These are phyloP conservation scores for Phrixothrix hirtus DNA, from an alignment of 2,888 invertebrate species.

Conservation along the genomic window DNA sequence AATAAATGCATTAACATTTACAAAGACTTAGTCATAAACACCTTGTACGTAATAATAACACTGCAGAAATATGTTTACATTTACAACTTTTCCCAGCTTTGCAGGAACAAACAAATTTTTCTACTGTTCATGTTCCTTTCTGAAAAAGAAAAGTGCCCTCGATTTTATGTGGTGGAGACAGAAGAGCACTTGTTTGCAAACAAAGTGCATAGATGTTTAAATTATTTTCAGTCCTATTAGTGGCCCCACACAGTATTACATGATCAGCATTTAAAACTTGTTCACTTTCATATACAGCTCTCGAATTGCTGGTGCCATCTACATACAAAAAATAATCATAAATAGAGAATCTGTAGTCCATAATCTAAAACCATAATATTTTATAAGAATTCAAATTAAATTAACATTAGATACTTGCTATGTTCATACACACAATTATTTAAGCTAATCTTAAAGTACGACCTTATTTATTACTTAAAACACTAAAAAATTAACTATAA, in stretches of 20 bases:
- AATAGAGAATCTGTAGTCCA: neutral
- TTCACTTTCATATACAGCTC: slow-evolving; percentile 12
- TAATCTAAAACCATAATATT: too few relatives aligned
- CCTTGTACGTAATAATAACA: slow-evolving; percentile 4
- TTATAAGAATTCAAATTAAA: too few relatives aligned
- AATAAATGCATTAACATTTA: too few relatives aligned
- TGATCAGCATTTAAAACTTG: slow-evolving; percentile 11
- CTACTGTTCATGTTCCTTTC: neutral
- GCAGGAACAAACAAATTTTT: slow-evolving; percentile 4
- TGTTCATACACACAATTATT: too few relatives aligned
- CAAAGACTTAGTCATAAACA: neutral
- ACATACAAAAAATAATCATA: slow-evolving; percentile 1
- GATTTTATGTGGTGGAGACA: slow-evolving; percentile 7
- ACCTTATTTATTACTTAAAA: too few relatives aligned
- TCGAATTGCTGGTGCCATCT: slow-evolving; percentile 4
- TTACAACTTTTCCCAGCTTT: slow-evolving; percentile 4
- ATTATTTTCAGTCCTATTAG: slow-evolving; percentile 1
- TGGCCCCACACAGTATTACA: slow-evolving; percentile 9
- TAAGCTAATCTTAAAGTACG: too few relatives aligned
- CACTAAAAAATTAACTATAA: too few relatives aligned
- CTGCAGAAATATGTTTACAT: slow-evolving; percentile 6
- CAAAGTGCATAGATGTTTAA: slow-evolving; percentile 13
- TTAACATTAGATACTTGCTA: too few relatives aligned
- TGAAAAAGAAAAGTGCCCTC: slow-evolving; percentile 3
- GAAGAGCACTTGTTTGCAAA: slow-evolving; percentile 15